Evolutionary conservation across 2,888 invertebrate species (phyloP), one percentile per base, ranked within the genome.

Genomic region (Galerucella nymphaeae): DNA sequence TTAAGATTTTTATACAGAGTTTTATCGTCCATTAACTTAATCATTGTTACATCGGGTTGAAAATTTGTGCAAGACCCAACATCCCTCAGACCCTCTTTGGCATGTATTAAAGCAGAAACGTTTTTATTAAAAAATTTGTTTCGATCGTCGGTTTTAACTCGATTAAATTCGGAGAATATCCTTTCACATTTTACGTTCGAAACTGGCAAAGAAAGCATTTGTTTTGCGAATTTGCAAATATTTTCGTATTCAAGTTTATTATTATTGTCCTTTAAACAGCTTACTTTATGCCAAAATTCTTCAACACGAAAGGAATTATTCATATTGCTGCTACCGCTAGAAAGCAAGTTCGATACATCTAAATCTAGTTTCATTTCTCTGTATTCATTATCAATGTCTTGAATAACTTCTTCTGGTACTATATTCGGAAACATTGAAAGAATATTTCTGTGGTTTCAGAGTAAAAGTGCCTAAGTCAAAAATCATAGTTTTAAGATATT

Each of bases 131-230:
- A 23, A 53, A 72, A 72, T 64, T 64, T 72, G 68, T 67, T 72
- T 68, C 63, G 64, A 68, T 72, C 64, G 16, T 64, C 42, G 16
- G 65, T 65, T 70, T 65, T 70, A 57, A 70, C 11, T 42, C 42
- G 8, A 70, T 73, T 74, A 38, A 74, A 63, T 59, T 68, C 74
- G 18, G 74, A 74, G 64, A 74, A 74, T 55, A 74, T 71, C 20
- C 71, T 64, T 65, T 71, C 71, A 68, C 71, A 74, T 74, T 74
- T 71, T 55, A 65, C 64, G 42, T 74, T 74, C 38, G 71, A 74
- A 57, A 74, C 65, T 58, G 70, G 23, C 23, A 23, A 23, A 23
- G 23, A 23, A 23, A 23, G 23, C 23, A 23, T 45, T 62, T 71
- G 66, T 70, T 73, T 73, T 61, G 73, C 70, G 64, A 71, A 71